These are phyloP conservation scores for Eulemur coronatus DNA, from an alignment of 2,797 vertebrate species.

Conservation along the genomic window DNA sequence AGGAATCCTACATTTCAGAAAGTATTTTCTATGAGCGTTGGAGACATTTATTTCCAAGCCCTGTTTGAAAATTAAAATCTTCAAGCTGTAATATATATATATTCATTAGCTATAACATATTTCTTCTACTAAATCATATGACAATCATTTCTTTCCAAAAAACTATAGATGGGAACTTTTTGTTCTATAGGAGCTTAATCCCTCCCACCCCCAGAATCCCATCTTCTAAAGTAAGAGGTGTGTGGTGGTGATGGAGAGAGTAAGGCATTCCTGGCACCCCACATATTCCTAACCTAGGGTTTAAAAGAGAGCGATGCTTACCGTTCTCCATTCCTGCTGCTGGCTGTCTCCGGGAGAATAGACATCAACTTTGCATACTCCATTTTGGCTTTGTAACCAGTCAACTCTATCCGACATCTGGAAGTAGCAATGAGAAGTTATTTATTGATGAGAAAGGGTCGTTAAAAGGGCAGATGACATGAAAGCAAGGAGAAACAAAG, in stretches of 20 bases:
- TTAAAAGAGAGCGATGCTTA: background rate
- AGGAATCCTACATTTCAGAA: background rate
- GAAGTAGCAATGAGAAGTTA: background rate
- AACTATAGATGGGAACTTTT: background rate
- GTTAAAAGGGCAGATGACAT: background rate
- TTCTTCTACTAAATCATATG: background rate
- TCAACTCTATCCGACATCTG: constrained; percentile 72
- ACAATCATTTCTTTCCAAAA: background rate
- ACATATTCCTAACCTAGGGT: background rate
- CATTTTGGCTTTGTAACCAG: constrained; percentile 76
- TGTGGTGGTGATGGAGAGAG: background rate
- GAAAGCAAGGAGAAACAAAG: background rate
- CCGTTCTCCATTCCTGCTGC: constrained; percentile 61
- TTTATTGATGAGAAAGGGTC: background rate
- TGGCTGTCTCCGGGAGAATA: constrained; percentile 55
- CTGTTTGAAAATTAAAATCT: background rate
- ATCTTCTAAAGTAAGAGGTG: background rate
- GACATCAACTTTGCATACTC: constrained; percentile 73
- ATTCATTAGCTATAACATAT: background rate
- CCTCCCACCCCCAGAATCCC: background rate
- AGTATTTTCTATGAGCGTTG: background rate
- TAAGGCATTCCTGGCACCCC: background rate
- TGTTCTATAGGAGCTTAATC: background rate
- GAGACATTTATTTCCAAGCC: background rate
- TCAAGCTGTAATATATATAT: background rate